Conservation (phyloP, 2,888 invertebrate species). For the Byasa hedistus region DNA sequence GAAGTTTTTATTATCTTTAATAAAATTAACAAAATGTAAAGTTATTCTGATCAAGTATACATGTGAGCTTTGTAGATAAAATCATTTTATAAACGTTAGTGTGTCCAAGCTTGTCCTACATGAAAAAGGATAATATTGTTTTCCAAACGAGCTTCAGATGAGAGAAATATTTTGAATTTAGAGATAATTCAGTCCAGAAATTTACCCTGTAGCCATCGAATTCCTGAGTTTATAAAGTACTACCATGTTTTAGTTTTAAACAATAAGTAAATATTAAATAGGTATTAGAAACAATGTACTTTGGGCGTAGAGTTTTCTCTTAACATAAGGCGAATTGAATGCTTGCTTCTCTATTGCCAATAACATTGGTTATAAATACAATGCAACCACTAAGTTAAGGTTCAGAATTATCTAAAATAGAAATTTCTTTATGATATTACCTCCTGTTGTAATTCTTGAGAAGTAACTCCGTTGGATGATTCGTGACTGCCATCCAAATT, state of each 20-base stretch:
- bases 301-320: neutral
- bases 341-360: neutral
- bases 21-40: too few relatives aligned
- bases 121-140: too few relatives aligned
- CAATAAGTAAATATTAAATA: too few relatives aligned
- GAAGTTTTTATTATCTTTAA: neutral
- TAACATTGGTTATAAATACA: neutral
- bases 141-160: too few relatives aligned
- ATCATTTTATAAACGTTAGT: neutral
- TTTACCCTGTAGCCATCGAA: too few relatives aligned
- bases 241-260: too few relatives aligned
- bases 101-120: neutral
- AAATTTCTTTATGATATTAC: conserved; percentile 37
- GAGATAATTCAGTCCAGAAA: too few relatives aligned
- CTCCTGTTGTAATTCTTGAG: conserved; percentile 68
- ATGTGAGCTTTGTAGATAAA: neutral
- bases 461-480: conserved; percentile 51
- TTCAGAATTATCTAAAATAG: neutral
- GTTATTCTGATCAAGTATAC: too few relatives aligned
- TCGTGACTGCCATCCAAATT: conserved; percentile 55
- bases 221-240: too few relatives aligned
- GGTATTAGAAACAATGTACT: too few relatives aligned
- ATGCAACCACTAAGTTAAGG: too few relatives aligned
- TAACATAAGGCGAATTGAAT: neutral
- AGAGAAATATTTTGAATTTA: too few relatives aligned